Conservation (phyloP, 2,888 invertebrate species). For the Entomobrya multifasciata region DNA sequence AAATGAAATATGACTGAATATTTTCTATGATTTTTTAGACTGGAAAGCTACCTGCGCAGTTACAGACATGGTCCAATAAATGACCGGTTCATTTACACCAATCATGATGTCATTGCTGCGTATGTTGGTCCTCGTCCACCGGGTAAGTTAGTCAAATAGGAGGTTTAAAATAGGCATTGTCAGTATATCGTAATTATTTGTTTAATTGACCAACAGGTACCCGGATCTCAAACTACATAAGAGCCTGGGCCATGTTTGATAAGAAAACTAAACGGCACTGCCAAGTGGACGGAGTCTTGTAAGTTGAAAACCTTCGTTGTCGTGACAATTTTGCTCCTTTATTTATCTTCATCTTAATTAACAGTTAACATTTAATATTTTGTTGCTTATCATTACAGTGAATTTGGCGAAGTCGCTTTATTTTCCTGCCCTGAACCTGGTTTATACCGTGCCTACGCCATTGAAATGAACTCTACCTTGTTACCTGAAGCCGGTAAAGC, state of each 20-base stretch:
- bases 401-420: conserved; percentile 49
- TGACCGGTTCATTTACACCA: conserved; percentile 6
- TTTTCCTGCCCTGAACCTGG: conserved; percentile 41
- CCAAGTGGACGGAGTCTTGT: conserved; percentile 34
- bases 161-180: too few species aligned
- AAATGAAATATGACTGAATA: background rate
- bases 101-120: conserved; percentile 31
- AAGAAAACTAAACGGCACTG: background rate
- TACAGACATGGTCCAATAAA: conserved; percentile 30
- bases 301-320: background rate
- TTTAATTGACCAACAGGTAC: background rate
- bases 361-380: too few species aligned
- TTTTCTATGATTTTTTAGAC: background rate
- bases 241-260: conserved; percentile 62
- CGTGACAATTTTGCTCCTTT: background rate
- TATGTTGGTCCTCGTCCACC: conserved; percentile 28
- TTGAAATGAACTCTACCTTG: background rate
- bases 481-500: background rate
- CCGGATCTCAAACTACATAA: background rate
- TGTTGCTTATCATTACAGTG: conserved; percentile 25
- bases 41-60: conserved; percentile 9
- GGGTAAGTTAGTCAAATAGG: background rate
- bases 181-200: too few species aligned
- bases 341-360: conserved; percentile 5
- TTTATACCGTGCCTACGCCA: conserved; percentile 48